Evolutionary conservation across 2,888 invertebrate species (phyloP).

Genomic region (Neoascia interrupta): DNA sequence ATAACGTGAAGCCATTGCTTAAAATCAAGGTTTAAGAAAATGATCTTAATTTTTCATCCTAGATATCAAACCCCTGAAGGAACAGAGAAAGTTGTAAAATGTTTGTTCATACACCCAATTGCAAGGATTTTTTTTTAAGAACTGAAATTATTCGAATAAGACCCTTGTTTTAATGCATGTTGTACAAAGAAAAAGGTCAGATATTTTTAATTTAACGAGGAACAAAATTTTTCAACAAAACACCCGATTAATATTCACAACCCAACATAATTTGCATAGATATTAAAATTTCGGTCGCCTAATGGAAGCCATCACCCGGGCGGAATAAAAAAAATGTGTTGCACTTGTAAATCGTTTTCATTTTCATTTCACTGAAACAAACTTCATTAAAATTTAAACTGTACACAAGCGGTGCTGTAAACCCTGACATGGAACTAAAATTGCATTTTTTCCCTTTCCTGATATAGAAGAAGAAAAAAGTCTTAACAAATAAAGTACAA

Average conservation of each 20-base stretch:
- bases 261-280: conserved; percentile 64
- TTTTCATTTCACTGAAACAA: background rate
- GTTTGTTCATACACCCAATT: too few relatives aligned
- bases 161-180: too few relatives aligned
- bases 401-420: conserved; percentile 1
- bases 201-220: conserved; percentile 39
- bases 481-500: too few relatives aligned
- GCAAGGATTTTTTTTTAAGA: too few relatives aligned
- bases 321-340: conserved; percentile 55
- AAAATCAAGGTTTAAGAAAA: too few relatives aligned
- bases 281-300: conserved; percentile 63
- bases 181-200: conserved; percentile 47
- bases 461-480: too few relatives aligned
- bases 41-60: too few relatives aligned
- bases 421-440: background rate
- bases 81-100: too few relatives aligned
- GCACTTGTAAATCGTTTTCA: conserved; percentile 40
- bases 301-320: conserved; percentile 38
- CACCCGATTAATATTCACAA: conserved; percentile 63
- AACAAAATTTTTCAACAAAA: conserved; percentile 40
- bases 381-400: conserved; percentile 30
- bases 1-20: too few relatives aligned
- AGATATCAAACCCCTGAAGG: too few relatives aligned
- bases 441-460: background rate
- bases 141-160: too few relatives aligned